phyloP scores from a whole-genome alignment of 2,888 invertebrate genomes.

The Polylopha cassiicola region DNA sequence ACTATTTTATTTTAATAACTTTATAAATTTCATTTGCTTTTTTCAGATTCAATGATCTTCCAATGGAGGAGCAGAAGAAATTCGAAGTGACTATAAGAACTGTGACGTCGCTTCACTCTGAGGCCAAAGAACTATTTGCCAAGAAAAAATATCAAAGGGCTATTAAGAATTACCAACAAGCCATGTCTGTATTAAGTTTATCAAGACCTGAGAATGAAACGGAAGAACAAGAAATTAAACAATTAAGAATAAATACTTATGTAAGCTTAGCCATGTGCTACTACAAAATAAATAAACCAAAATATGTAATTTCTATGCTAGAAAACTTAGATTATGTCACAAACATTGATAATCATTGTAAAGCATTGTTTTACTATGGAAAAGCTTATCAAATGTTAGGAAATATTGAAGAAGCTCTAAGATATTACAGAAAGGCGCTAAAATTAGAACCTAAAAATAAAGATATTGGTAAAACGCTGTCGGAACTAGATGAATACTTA shows the following conservation, averaged over 20 bases:
- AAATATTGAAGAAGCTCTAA: slow-evolving; percentile 45
- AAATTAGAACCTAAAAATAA: slow-evolving; percentile 63
- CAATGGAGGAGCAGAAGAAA: slow-evolving; percentile 52
- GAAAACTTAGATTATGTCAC: slow-evolving; percentile 49
- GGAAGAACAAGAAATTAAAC: slow-evolving; percentile 42
- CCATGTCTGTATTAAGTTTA: slow-evolving; percentile 44
- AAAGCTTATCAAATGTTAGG: slow-evolving; percentile 50
- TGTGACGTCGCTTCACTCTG: slow-evolving; percentile 45
- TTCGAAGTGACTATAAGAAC: slow-evolving; percentile 50
- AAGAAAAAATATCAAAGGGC: slow-evolving; percentile 46
- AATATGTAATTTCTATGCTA: slow-evolving; percentile 54
- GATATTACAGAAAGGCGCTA: slow-evolving; percentile 56
- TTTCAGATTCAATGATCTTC: slow-evolving; percentile 60
- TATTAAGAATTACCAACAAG: slow-evolving; percentile 54
- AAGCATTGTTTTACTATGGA: slow-evolving; percentile 58
- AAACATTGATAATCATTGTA: slow-evolving; percentile 54
- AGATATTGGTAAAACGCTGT: slow-evolving; percentile 54
- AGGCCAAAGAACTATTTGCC: slow-evolving; percentile 47
- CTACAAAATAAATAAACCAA: slow-evolving; percentile 53
- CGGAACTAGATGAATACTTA: slow-evolving; percentile 42
- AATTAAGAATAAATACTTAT: slow-evolving; percentile 46
- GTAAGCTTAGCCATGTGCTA: slow-evolving; percentile 62
- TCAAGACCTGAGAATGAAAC: slow-evolving; percentile 39
- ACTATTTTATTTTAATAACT: slow-evolving; percentile 1
- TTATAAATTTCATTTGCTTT: slow-evolving; percentile 6